phyloP scores from a whole-genome alignment of 2,113 vertebrate genomes.

The Machaerirhynchus nigripectus region DNA sequence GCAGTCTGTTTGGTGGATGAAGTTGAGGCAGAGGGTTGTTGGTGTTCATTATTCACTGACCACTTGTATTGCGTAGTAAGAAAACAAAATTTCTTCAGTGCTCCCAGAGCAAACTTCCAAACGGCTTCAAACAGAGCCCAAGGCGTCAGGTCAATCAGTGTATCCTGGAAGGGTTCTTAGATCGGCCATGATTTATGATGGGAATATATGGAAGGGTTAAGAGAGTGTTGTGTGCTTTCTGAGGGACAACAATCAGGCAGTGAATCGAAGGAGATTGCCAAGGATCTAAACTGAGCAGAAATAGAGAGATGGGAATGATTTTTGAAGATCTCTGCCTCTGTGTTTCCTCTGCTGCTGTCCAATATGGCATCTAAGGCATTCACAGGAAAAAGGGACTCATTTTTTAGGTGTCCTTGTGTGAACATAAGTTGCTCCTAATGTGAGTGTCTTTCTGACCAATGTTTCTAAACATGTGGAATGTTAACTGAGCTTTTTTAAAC shows the following conservation, averaged over 20 bases:
- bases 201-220: background rate
- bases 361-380: background rate
- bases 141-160: background rate
- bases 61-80: background rate
- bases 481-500: slow-evolving; percentile 17
- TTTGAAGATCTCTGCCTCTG: background rate
- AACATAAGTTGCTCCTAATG: background rate
- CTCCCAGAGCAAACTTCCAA: background rate
- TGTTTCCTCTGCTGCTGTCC: background rate
- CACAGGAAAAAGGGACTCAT: background rate
- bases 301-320: background rate
- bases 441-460: background rate
- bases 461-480: background rate
- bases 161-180: background rate
- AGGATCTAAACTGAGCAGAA: background rate
- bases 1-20: background rate
- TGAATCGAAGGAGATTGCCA: background rate
- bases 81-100: background rate
- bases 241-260: background rate
- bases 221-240: background rate
- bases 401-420: background rate
- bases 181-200: background rate
- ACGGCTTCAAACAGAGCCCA: background rate
- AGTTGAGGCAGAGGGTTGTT: background rate
- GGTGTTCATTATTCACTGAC: background rate